Conservation (phyloP, 2,113 vertebrate species). For the Crotalus viridis region DNA sequence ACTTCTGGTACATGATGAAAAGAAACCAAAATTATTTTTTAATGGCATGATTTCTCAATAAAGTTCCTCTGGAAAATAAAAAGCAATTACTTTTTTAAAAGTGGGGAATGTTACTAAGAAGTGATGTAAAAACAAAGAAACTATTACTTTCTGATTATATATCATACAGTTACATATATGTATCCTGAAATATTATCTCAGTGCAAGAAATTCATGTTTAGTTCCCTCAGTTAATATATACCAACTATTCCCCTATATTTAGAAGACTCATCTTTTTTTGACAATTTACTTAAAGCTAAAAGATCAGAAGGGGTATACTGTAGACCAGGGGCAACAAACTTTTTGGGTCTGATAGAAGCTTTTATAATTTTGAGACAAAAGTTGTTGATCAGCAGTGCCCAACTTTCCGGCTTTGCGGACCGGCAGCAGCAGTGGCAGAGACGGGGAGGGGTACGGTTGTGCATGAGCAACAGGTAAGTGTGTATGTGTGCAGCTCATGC, state of each 20-base stretch:
- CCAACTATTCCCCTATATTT: neutral
- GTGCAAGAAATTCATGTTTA: neutral
- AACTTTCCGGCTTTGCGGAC: neutral
- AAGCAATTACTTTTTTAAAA: neutral
- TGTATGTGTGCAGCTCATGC: neutral
- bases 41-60: slow-evolving; percentile 26
- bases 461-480: neutral
- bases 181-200: neutral
- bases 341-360: neutral
- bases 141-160: neutral
- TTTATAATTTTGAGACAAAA: neutral
- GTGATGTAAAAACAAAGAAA: neutral
- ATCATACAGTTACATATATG: neutral
- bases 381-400: neutral
- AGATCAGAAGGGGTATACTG: neutral
- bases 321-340: neutral
- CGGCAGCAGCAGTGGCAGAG: neutral
- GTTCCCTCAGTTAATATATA: neutral
- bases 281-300: neutral
- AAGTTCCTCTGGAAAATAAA: neutral
- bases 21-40: slow-evolving; percentile 35
- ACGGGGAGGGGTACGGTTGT: neutral
- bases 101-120: neutral
- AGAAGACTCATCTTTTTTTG: neutral
- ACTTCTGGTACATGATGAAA: slow-evolving; percentile 28